Base-by-base conservation (phyloP, 2,797 vertebrate genomes). In the Tapera naevia region DNA sequence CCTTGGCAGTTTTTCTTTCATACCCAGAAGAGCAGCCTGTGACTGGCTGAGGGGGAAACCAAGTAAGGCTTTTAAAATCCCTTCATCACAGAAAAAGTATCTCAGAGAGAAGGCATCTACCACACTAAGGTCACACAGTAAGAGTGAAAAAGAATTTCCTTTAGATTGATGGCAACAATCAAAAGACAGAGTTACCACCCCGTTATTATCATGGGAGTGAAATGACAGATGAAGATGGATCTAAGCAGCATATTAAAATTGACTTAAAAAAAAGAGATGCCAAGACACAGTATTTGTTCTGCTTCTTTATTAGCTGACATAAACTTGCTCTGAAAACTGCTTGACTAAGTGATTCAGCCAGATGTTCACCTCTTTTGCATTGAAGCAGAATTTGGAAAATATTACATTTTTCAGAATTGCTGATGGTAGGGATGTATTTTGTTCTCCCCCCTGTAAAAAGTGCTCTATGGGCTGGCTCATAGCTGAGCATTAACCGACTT, bases 261-360 rank as follows among this genome's bases (percentile, higher is more conserved):
- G 53, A 54, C 74, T 95, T 69, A 16, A 89, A 83, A 64, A 66
- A 89, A 88, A 23, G 13, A 61, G 80, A 60, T 3, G 73, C 93
- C 89, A 95, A 82, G 48, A 92, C 80, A 82, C 60, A 64, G 57
- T 78, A 95, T 95, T 96, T 95, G 73, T 95, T 94, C 81, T 92
- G 82, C 64, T 66, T 92, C 89, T 96, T 94, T 91, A 93, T 5
- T 82, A 94, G 91, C 91, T 94, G 83, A 97, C 97, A 97, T 96
- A 98, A 97, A 95, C 92, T 96, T 96, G 97, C 94, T 97, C 94
- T 66, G 65, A 84, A 72, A 95, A 95, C 78, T 79, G 96, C 97
- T 92, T 97, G 96, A 97, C 97, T 98, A 96, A 97, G 97, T 96
- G 93, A 96, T 96, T 96, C 95, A 96, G 92, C 97, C 98, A 98